Evolutionary conservation across 2,113 vertebrate genomes (phyloP), one percentile per base, ranked within the genome.

Genomic region (Onychorhynchus coronatus): DNA sequence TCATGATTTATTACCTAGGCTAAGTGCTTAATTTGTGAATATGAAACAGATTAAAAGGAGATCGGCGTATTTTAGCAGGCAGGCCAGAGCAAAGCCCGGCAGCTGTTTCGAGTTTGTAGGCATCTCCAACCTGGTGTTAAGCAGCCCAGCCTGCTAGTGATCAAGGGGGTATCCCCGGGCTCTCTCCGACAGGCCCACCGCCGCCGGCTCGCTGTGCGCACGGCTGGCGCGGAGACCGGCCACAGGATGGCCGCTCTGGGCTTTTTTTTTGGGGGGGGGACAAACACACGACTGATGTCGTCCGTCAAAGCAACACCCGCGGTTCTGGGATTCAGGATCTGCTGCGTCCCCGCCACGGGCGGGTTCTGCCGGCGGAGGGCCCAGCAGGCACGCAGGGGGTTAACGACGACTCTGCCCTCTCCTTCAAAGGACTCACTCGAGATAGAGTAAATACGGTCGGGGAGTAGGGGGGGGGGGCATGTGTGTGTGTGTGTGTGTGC

Each of bases 11-110:
- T 98, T 98, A 98, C 98, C 97, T 98, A 98, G 97, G 97, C 98
- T 98, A 98, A 98, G 98, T 98, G 98, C 98, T 98, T 98, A 98
- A 98, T 98, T 98, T 98, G 98, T 98, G 98, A 98, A 98, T 98
- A 98, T 98, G 98, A 98, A 98, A 98, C 98, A 98, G 98, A 98
- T 98, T 98, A 98, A 98, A 98, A 98, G 97, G 97, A 96, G 95
- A 96, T 98, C 97, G 98, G 97, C 97, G 96, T 97, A 98, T 98
- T 98, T 98, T 97, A 98, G 97, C 98, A 97, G 98, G 98, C 98
- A 98, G 97, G 98, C 97, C 98, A 85, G 97, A 97, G 98, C 98
- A 30, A 93, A 96, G 96, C 94, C 97, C 82, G 77, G 98, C 98
- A 98, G 98, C 98, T 98, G 98, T 98, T 98, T 98, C 97, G 95